phyloP scores from a whole-genome alignment of 2,113 vertebrate genomes.

The Pangasianodon gigas region DNA sequence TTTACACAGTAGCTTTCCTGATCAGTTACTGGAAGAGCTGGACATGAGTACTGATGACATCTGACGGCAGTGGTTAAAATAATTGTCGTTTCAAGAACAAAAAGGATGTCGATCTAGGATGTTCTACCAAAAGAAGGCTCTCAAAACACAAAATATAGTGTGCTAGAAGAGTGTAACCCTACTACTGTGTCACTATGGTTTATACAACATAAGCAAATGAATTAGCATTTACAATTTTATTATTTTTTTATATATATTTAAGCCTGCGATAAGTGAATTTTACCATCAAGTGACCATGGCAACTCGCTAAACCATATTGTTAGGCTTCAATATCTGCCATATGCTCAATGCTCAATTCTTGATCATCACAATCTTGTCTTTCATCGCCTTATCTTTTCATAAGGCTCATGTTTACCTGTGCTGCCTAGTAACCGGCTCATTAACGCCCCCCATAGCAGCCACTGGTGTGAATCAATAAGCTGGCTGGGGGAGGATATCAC shows the following conservation, averaged over 20 bases:
- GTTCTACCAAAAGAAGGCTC: neutral
- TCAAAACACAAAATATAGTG: neutral
- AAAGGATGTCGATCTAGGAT: neutral
- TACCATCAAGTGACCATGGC: neutral
- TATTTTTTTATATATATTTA: neutral
- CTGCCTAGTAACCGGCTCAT: constrained; percentile 5
- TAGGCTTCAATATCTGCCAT: neutral
- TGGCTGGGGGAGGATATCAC: neutral
- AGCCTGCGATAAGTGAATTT: neutral
- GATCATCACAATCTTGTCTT: no score
- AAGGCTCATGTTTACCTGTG: neutral
- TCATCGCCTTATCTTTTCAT: neutral
- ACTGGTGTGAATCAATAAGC: constrained; percentile 11
- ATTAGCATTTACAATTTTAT: neutral
- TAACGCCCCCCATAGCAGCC: neutral
- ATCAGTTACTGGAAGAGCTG: neutral
- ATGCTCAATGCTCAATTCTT: neutral
- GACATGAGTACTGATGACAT: neutral
- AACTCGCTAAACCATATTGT: neutral
- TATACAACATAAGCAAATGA: neutral
- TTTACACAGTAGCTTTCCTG: neutral
- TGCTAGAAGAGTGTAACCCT: neutral
- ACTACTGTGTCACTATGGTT: neutral
- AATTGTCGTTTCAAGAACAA: neutral
- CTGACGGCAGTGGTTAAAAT: neutral